Evolutionary conservation across 2,113 vertebrate genomes (phyloP), one percentile per base, ranked within the genome.

Genomic region (Pelvicachromis taeniatus): DNA sequence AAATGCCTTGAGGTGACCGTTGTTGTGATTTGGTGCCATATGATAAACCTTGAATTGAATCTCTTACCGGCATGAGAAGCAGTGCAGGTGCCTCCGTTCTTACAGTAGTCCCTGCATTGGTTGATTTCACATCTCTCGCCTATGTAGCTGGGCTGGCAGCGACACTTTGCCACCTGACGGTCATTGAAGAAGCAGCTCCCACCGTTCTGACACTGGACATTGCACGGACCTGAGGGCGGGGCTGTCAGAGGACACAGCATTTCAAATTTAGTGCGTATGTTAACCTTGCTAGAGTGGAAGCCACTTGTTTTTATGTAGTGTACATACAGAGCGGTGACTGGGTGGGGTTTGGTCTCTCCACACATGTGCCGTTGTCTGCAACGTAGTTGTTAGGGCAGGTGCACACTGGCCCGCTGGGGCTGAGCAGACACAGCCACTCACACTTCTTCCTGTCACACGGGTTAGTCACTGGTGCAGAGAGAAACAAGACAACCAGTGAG

Each of bases 371-470:
- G 0, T 99, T 99, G 94, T 99, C 97, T 63, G 98, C 95, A 31
- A 96, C 93, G 10, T 96, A 97, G 82, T 98, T 97, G 0, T 99
- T 99, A 78, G 98, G 98, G 90, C 98, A 99, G 85, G 97, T 99
- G 81, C 98, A 99, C 88, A 99, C 98, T 0, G 98, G 97, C 52
- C 98, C 98, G 0, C 97, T 99, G 91, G 98, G 98, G 90, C 97
- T 99, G 52, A 99, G 97, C 80, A 99, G 95, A 91, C 98, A 99
- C 56, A 99, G 96, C 98, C 98, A 99, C 89, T 98, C 98, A 1
- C 98, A 99, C 78, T 99, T 99, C 95, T 99, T 99, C 56, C 97
- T 96, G 96, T 99, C 98, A 9, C 98, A 99, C 1, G 98, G 98
- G 92, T 99, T 99, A 58, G 97, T 97, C 95, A 99, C 98, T 99